Conservation (phyloP, 2,888 invertebrate species). For the Ormyrus labotus region DNA sequence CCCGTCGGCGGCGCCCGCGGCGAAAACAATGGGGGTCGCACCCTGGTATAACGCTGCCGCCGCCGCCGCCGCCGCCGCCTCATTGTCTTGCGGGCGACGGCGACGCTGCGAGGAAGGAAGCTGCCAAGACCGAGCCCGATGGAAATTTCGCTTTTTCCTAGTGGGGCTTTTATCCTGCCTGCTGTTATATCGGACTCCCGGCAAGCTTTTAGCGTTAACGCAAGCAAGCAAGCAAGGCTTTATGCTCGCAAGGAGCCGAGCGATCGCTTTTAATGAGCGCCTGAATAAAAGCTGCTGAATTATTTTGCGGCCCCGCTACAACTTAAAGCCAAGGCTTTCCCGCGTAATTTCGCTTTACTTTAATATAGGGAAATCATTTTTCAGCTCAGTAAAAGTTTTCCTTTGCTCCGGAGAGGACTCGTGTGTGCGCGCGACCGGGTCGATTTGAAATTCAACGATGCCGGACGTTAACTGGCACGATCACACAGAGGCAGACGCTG, state of each 20-base stretch:
- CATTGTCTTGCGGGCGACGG: constrained; percentile 61
- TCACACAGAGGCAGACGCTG: background rate
- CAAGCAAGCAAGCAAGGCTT: constrained; percentile 41
- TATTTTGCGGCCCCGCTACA: too few species aligned
- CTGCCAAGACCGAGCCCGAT: constrained; percentile 52
- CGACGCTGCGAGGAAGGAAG: constrained; percentile 36
- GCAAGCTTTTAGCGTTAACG: constrained; percentile 54
- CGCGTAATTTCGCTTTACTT: too few species aligned
- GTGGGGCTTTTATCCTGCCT: constrained; percentile 53
- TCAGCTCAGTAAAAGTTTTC: background rate
- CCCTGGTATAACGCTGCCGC: constrained; percentile 58
- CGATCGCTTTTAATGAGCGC: constrained; percentile 48
- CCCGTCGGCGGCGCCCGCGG: constrained; percentile 28
- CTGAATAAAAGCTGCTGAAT: background rate
- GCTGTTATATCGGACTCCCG: constrained; percentile 25
- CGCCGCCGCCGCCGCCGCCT: constrained; percentile 46
- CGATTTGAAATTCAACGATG: constrained; percentile 67
- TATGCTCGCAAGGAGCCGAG: constrained; percentile 26
- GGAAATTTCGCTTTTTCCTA: constrained; percentile 61
- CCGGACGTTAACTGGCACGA: constrained; percentile 60
- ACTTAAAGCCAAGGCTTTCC: too few species aligned
- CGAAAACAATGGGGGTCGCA: constrained; percentile 48
- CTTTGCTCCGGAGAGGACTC: constrained; percentile 38
- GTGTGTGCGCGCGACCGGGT: constrained; percentile 3
- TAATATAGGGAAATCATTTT: too few species aligned